phyloP scores from a whole-genome alignment of 2,888 invertebrate genomes.

The Polyommatus iphigenia region DNA sequence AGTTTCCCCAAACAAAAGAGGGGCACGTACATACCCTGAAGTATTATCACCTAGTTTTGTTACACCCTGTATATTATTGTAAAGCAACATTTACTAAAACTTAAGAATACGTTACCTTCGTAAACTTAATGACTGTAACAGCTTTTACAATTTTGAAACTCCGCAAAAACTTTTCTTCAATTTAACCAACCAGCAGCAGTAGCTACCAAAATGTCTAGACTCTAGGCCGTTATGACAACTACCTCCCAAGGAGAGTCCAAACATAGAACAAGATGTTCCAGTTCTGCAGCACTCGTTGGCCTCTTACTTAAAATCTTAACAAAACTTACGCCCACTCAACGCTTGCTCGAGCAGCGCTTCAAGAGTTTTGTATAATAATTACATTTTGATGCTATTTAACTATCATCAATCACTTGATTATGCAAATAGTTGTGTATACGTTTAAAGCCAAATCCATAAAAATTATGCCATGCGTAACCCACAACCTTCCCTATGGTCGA shows the following conservation, averaged over 20 bases:
- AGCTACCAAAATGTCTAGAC: neutral
- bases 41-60: too few species aligned
- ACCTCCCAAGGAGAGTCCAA: neutral
- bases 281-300: constrained; percentile 20
- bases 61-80: too few species aligned
- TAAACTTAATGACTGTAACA: too few species aligned
- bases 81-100: too few species aligned
- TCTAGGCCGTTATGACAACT: neutral
- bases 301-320: constrained; percentile 30
- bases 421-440: neutral
- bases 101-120: too few species aligned
- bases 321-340: constrained; percentile 1
- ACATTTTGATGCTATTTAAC: neutral
- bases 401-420: neutral
- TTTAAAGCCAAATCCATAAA: neutral
- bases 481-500: neutral
- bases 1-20: too few species aligned
- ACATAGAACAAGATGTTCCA: constrained; percentile 26
- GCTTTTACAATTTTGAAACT: too few species aligned
- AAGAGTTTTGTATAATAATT: neutral
- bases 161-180: too few species aligned
- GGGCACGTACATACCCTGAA: too few species aligned
- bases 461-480: neutral
- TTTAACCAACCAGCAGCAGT: too few species aligned
- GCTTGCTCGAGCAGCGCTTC: neutral